phyloP scores from a whole-genome alignment of 2,113 vertebrate species.

The Indri indri region DNA sequence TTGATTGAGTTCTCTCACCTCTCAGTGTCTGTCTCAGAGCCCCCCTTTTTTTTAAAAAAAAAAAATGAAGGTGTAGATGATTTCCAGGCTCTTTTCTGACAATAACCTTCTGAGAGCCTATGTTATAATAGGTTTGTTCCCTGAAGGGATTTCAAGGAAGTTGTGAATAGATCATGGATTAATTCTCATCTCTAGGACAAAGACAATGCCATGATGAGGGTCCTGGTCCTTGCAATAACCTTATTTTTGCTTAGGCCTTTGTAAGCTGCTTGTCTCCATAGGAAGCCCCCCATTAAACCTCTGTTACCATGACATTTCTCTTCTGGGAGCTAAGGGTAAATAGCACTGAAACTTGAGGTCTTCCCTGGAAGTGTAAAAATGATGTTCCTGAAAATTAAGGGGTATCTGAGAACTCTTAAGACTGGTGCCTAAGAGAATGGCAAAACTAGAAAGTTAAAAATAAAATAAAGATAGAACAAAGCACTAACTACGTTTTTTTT shows the following conservation, averaged over 20 bases:
- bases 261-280: neutral
- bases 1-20: neutral
- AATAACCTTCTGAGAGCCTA: neutral
- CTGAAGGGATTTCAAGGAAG: neutral
- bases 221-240: neutral
- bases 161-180: neutral
- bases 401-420: neutral
- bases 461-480: neutral
- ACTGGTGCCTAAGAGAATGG: neutral
- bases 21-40: neutral
- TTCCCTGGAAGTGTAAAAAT: neutral
- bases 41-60: neutral
- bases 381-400: neutral
- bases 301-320: neutral
- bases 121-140: neutral
- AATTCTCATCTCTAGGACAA: neutral
- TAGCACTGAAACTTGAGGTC: neutral
- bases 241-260: neutral
- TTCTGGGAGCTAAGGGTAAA: neutral
- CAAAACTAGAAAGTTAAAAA: neutral
- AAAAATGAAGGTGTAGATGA: neutral
- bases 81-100: neutral
- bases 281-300: neutral
- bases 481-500: neutral
- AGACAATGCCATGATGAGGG: neutral